Evolutionary conservation across 2,113 vertebrate genomes (phyloP).

Genomic region (Elachura formosa): DNA sequence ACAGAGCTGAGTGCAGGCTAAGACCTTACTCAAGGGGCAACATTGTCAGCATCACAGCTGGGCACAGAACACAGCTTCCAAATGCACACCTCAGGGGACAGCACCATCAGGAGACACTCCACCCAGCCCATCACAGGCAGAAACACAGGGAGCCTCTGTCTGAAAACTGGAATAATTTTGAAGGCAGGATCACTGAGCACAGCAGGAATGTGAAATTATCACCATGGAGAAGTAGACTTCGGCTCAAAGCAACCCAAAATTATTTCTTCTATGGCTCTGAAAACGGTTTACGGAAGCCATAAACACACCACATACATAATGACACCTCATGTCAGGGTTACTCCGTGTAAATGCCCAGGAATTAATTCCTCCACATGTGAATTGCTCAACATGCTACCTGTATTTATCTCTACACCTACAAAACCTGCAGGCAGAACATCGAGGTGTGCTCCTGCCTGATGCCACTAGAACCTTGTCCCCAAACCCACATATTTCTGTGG

Average conservation of each 20-base stretch:
- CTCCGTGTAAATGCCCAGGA: neutral
- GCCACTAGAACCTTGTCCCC: neutral
- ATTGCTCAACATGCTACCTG: neutral
- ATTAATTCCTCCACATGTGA: neutral
- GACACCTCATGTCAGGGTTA: neutral
- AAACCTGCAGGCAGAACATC: neutral
- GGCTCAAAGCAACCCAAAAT: neutral
- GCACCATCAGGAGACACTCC: neutral
- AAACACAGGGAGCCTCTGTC: neutral
- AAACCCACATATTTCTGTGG: neutral
- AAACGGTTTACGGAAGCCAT: neutral
- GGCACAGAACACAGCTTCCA: neutral
- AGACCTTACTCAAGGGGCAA: neutral
- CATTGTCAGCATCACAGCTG: rapidly evolving
- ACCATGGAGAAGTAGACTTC: neutral
- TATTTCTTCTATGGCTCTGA: neutral
- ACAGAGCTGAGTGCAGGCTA: neutral
- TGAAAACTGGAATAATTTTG: neutral
- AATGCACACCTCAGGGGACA: neutral
- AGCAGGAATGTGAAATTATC: neutral
- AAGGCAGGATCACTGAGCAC: neutral
- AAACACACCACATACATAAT: neutral
- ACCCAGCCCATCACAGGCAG: neutral
- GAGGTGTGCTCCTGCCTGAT: neutral
- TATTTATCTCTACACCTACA: neutral